phyloP scores from a whole-genome alignment of 2,888 invertebrate species.

The Micoletzkya japonica region DNA sequence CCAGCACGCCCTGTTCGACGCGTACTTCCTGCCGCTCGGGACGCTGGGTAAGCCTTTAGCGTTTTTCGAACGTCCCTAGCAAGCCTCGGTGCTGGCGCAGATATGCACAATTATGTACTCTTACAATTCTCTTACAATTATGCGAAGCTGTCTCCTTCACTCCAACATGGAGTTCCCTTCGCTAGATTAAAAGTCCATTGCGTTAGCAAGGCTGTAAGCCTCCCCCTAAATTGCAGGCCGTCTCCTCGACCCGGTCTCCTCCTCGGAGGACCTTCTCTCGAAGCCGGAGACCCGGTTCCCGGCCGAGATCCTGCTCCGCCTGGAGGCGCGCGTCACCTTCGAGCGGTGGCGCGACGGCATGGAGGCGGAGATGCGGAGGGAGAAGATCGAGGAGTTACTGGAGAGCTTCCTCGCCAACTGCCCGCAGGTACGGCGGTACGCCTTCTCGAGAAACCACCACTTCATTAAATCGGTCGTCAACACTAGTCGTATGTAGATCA shows the following conservation, averaged over 20 bases:
- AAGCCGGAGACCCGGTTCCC: constrained; percentile 34
- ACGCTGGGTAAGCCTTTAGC: constrained; percentile 27
- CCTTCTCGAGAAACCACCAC: no score
- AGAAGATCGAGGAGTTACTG: constrained; percentile 39
- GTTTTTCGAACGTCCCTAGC: no score
- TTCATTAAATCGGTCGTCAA: no score
- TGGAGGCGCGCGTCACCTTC: constrained; percentile 33
- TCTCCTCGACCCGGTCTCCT: constrained; percentile 10
- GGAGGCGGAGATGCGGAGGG: constrained; percentile 32
- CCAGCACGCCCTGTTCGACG: constrained; percentile 87
- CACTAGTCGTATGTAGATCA: no score
- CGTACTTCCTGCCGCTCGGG: constrained; percentile 72
- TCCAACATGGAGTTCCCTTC: no score
- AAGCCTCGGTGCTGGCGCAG: no score
- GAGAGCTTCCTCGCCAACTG: constrained; percentile 37
- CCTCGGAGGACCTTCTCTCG: constrained; percentile 8
- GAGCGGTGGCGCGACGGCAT: constrained; percentile 28
- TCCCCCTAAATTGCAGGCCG: constrained; percentile 16
- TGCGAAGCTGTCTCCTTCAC: no score
- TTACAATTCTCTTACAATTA: no score
- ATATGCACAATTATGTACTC: no score
- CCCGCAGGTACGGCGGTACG: constrained; percentile 28
- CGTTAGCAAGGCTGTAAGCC: no score
- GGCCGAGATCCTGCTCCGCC: constrained; percentile 37
- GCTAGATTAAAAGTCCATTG: no score